Percentiles rank a stretch among this genome's conserved stretches.
These are phyloP conservation scores for Crossocerus cetratus DNA, from an alignment of 2,888 invertebrate species.

Conservation along the genomic window DNA sequence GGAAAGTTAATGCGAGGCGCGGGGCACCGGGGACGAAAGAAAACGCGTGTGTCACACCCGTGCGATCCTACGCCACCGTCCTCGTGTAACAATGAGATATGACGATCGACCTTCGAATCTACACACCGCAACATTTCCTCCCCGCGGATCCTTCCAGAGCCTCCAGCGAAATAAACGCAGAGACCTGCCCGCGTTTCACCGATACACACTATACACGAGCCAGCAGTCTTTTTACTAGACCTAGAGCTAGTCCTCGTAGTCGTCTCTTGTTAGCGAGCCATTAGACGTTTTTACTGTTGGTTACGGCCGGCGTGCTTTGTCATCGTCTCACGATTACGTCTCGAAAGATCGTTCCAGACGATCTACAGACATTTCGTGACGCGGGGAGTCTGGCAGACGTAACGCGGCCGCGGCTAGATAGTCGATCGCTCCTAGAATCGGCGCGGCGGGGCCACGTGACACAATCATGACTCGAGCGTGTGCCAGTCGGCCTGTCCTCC, in stretches of 20 bases:
- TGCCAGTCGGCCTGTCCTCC: slow-evolving; percentile 3
- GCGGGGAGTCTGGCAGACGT: neutral
- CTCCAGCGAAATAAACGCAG: too few relatives aligned
- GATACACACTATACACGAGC: too few relatives aligned
- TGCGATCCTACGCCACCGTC: neutral
- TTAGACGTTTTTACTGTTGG: neutral
- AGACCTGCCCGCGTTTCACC: too few relatives aligned
- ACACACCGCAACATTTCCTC: neutral
- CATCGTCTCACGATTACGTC: slow-evolving; percentile 1
- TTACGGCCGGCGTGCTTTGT: neutral
- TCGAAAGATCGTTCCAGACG: neutral
- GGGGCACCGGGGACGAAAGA: neutral
- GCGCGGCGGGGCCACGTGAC: neutral
- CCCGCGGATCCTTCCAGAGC: neutral
- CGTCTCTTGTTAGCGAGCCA: neutral
- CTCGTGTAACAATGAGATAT: neutral
- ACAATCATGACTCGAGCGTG: slow-evolving; percentile 10
- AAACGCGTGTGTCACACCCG: neutral
- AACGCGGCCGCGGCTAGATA: neutral
- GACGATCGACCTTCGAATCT: neutral
- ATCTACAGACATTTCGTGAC: neutral
- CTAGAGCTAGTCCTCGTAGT: neutral
- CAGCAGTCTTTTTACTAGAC: too few relatives aligned
- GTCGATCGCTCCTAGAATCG: neutral
- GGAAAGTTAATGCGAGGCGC: neutral